Percentiles rank a stretch among this genome's conserved stretches.
Conservation (phyloP, 2,888 invertebrate genomes). For the Eulithis testata region DNA sequence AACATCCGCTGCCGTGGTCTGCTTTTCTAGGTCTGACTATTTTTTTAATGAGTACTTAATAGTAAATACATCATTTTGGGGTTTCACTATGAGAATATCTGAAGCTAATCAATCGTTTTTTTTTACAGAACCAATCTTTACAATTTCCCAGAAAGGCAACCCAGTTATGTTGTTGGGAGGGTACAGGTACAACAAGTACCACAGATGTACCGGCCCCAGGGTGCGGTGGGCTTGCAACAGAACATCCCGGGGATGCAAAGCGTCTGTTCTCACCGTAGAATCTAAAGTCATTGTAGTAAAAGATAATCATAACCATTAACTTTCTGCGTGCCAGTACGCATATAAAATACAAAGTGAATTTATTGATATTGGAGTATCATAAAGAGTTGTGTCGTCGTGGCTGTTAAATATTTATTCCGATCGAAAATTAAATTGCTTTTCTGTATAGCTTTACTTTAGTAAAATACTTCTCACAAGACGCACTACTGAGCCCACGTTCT, state of each 20-base stretch:
- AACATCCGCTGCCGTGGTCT: no score
- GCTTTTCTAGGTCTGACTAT: no score
- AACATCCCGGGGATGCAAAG: constrained; percentile 33
- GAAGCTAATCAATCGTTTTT: not conserved
- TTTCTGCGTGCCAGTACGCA: not conserved
- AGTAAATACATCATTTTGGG: no score
- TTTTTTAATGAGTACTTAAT: no score
- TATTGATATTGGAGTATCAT: no score
- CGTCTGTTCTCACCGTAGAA: constrained; percentile 40
- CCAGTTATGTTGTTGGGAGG: constrained; percentile 44
- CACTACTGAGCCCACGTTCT: no score
- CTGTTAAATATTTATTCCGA: no score
- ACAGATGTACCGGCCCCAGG: constrained; percentile 31
- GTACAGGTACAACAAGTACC: constrained; percentile 49
- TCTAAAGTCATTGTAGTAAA: constrained; percentile 36
- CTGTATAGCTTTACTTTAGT: no score
- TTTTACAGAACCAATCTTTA: constrained; percentile 12
- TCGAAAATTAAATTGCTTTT: no score
- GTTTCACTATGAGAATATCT: no score
- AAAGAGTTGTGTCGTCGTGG: no score
- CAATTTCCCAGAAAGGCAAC: constrained; percentile 34
- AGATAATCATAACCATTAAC: constrained; percentile 7
- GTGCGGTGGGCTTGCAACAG: constrained; percentile 46
- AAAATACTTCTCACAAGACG: no score
- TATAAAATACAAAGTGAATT: not conserved